Evolutionary conservation across 2,888 invertebrate genomes (phyloP).

Genomic region (Philonicus albiceps): DNA sequence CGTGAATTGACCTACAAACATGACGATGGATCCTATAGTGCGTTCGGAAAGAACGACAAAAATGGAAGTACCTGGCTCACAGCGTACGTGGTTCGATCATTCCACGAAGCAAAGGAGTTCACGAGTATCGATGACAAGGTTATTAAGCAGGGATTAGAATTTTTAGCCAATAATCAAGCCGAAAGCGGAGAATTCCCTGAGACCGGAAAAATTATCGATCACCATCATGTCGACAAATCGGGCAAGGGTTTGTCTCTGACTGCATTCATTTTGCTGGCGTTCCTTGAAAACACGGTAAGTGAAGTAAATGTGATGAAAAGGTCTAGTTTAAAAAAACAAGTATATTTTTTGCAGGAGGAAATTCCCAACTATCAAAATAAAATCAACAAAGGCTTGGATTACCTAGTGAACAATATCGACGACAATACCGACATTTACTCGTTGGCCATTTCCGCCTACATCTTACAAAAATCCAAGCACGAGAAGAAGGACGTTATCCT

Average conservation of each 20-base stretch:
- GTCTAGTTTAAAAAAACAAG: background rate
- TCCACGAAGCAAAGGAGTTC: constrained; percentile 75
- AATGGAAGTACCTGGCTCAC: constrained; percentile 82
- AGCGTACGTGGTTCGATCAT: constrained; percentile 82
- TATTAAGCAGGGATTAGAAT: constrained; percentile 73
- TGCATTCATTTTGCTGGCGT: constrained; percentile 78
- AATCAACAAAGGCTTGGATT: constrained; percentile 67
- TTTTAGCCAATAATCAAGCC: constrained; percentile 75
- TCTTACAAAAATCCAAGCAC: constrained; percentile 78
- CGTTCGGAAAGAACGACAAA: constrained; percentile 74
- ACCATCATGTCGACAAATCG: constrained; percentile 69
- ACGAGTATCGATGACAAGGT: constrained; percentile 76
- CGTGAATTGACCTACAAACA: constrained; percentile 79
- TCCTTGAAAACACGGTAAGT: constrained; percentile 71
- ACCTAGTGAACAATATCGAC: constrained; percentile 73
- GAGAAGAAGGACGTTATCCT: constrained; percentile 73
- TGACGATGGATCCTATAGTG: constrained; percentile 80
- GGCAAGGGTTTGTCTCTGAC: constrained; percentile 78
- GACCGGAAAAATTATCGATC: constrained; percentile 74
- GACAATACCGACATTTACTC: constrained; percentile 76
- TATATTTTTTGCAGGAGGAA: background rate
- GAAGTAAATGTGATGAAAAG: background rate
- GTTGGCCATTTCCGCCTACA: constrained; percentile 78
- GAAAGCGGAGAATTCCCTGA: constrained; percentile 83
- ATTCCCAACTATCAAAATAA: background rate